phyloP scores from a whole-genome alignment of 1,140 invertebrate species.

The Archegozetes longisetosus region DNA sequence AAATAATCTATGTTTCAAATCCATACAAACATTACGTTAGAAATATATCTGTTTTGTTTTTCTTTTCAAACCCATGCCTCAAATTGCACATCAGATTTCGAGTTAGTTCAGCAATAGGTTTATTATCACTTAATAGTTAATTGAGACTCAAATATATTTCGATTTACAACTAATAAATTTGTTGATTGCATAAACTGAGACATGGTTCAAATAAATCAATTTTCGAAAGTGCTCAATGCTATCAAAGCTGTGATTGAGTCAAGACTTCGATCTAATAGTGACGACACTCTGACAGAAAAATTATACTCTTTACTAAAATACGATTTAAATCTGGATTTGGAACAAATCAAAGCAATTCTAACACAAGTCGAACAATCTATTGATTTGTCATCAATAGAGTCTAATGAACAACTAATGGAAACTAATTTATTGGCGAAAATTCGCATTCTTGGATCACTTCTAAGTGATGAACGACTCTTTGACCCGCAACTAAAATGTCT shows the following conservation, averaged over 20 bases:
- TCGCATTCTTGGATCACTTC: background rate
- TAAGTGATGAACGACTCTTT: background rate
- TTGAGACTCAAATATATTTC: too few species aligned
- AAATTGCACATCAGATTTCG: too few species aligned
- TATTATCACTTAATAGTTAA: too few species aligned
- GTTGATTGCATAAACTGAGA: too few species aligned
- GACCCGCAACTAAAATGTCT: background rate
- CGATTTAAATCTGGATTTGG: background rate
- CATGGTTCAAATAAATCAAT: too few species aligned
- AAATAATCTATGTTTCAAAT: too few species aligned
- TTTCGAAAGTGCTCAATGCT: background rate
- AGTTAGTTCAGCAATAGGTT: too few species aligned
- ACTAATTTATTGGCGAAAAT: background rate
- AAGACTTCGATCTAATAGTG: background rate
- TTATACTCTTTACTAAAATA: background rate
- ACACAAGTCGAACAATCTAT: background rate
- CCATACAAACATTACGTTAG: too few species aligned
- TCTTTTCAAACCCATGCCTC: too few species aligned
- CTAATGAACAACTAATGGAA: background rate
- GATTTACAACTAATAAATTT: too few species aligned
- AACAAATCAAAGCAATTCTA: background rate
- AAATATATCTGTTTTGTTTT: too few species aligned
- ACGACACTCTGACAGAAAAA: background rate
- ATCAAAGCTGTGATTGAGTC: background rate
- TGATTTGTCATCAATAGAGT: background rate